phyloP scores from a whole-genome alignment of 2,888 invertebrate genomes.

The Pristionchus japonicus region DNA sequence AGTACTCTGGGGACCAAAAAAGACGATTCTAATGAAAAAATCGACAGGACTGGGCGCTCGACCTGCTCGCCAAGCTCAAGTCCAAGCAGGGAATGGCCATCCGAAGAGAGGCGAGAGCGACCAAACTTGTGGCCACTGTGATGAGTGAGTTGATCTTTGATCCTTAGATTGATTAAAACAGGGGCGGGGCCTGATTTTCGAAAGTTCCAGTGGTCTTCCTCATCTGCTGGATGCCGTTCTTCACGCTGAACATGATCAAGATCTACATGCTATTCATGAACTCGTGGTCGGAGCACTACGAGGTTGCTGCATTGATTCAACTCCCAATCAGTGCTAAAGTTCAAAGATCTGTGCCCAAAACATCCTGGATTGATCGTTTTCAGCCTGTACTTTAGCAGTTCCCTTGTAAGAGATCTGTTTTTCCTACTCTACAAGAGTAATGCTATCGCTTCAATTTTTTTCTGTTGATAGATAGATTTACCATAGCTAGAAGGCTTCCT shows the following conservation, averaged over 20 bases:
- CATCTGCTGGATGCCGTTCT: constrained; percentile 78
- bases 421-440: too few species aligned
- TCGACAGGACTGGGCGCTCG: constrained; percentile 70
- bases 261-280: constrained; percentile 69
- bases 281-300: constrained; percentile 65
- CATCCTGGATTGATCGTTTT: too few species aligned
- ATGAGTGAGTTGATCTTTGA: constrained; percentile 72
- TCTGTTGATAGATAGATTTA: too few species aligned
- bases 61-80: constrained; percentile 72
- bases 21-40: too few species aligned
- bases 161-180: background rate
- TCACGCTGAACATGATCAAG: constrained; percentile 77
- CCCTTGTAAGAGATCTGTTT: too few species aligned
- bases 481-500: too few species aligned
- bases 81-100: constrained; percentile 75
- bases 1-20: too few species aligned
- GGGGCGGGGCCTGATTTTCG: background rate
- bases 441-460: too few species aligned
- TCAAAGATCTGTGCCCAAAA: too few species aligned
- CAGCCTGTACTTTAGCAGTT: too few species aligned
- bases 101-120: constrained; percentile 74
- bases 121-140: constrained; percentile 77
- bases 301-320: too few species aligned
- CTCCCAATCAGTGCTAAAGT: too few species aligned
- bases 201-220: constrained; percentile 77